A percentile compares a stretch with the other conserved stretches of the same genome.
Conservation (phyloP, 2,113 vertebrate genomes). For the Eurypyga helias region DNA sequence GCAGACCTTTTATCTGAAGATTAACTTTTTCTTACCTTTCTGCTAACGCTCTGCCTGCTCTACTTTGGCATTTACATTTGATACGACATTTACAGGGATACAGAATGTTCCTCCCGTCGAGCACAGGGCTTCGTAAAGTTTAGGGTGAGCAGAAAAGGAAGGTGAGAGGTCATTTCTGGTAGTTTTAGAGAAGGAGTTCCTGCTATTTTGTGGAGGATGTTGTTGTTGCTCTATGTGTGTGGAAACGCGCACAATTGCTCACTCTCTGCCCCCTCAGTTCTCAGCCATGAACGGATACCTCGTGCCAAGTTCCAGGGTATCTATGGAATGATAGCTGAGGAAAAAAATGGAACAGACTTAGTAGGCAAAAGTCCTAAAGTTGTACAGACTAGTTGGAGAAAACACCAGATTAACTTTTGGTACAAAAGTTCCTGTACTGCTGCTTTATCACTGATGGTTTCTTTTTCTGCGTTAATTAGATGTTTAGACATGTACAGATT, state of each 20-base stretch:
- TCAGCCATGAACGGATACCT: neutral
- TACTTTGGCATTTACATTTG: neutral
- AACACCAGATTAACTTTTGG: neutral
- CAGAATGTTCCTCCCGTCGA: neutral
- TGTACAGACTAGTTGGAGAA: neutral
- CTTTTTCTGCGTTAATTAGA: neutral
- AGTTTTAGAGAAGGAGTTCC: neutral
- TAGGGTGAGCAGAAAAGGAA: neutral
- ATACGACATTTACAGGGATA: neutral
- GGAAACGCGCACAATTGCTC: neutral
- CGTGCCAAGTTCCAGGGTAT: neutral
- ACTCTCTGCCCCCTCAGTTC: fast-evolving
- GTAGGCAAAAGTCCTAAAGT: neutral
- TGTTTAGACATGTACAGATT: neutral
- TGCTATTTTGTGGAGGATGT: neutral
- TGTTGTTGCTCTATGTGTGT: neutral
- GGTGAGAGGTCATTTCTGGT: neutral
- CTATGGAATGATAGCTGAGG: neutral
- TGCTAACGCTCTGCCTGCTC: neutral
- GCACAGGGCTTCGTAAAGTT: neutral
- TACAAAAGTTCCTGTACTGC: neutral
- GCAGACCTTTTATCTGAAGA: neutral
- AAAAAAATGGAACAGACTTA: neutral
- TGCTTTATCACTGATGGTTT: neutral
- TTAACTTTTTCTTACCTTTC: neutral